Base-by-base conservation (phyloP, 1,140 invertebrate species). In the Nasonia giraulti region DNA sequence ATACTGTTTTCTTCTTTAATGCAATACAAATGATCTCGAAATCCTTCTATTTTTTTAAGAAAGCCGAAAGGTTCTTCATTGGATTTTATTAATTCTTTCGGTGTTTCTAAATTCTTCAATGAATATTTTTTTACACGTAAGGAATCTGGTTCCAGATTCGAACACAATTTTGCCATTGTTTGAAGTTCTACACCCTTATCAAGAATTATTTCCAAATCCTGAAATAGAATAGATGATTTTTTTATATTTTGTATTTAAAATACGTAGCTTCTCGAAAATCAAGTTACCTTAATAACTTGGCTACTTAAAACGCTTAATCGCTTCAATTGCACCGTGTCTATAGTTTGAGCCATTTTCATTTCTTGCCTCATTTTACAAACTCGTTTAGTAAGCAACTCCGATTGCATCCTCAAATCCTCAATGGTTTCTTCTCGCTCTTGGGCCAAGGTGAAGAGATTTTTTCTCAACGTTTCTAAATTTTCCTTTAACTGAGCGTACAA, bases 11-110 rank as follows among this genome's bases (percentile, higher is more conserved):
- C 91, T 4, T 90, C 89, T 84, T 91, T 90, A 1, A 91, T 85
- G n/a, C 89, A 75, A 87, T 91, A 92, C 40, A 89, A 91, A 27
- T 90, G 87, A 62, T 92, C 81, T 90, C 92, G 93, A 87, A 93
- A 93, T 37, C 89, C 90, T 8, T 90, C 89, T 74, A 93, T 84
- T 83, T 91, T 90, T 23, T 80, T 83, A 0, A 80, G 17, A 80
- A 50, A 76, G 3, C 88, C 85, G 74, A 90, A 91, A 4, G 90
- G 86, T 74, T 88, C 87, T 20, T 88, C 87, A 2, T 14, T 66
- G 14, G 17, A 23, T 47, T 71, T 86, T n/a, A 62, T 82, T n/a
- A 80, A 23, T 69, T 75, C 47, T 55, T 62, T 71, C 8, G 44
- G 10, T 4, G 73, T 68, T 23, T 87, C 85, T 1, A 81, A 66